A percentile compares a stretch with the other conserved stretches of the same genome.
Conservation (phyloP, 2,888 invertebrate species). For the Drosophila hamatofila region DNA sequence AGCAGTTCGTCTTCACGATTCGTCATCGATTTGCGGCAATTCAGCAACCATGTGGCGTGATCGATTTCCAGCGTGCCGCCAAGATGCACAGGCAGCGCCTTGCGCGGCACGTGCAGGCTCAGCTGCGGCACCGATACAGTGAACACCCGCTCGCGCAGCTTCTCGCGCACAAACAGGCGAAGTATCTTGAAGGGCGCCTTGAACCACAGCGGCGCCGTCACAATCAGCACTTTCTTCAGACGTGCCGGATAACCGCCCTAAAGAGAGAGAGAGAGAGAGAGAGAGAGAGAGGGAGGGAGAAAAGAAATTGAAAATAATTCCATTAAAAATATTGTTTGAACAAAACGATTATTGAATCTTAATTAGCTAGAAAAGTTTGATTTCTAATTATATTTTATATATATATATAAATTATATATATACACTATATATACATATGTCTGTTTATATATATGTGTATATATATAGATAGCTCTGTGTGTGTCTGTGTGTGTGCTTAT, state of each 20-base stretch:
- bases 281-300: constrained; percentile 51
- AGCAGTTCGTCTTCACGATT: constrained; percentile 88
- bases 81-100: constrained; percentile 94
- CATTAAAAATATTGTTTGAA: constrained; percentile 9
- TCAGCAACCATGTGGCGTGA: constrained; percentile 94
- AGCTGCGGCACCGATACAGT: constrained; percentile 97
- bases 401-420: constrained; percentile 1
- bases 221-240: constrained; percentile 98
- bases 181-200: constrained; percentile 98
- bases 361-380: neutral
- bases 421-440: neutral
- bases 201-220: constrained; percentile 99
- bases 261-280: constrained; percentile 42
- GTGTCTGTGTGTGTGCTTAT: constrained; percentile 11
- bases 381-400: neutral
- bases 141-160: constrained; percentile 97
- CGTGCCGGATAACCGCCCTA: constrained; percentile 99
- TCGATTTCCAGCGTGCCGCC: constrained; percentile 95
- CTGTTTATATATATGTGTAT: neutral
- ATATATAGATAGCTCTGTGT: neutral
- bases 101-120: constrained; percentile 94
- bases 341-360: constrained; percentile 18
- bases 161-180: constrained; percentile 97
- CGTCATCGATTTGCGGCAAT: constrained; percentile 93
- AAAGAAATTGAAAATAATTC: neutral